A percentile compares a stretch with the other conserved stretches of the same genome.
Evolutionary conservation across 2,113 vertebrate species (phyloP).

Genomic region (Theropithecus gelada): DNA sequence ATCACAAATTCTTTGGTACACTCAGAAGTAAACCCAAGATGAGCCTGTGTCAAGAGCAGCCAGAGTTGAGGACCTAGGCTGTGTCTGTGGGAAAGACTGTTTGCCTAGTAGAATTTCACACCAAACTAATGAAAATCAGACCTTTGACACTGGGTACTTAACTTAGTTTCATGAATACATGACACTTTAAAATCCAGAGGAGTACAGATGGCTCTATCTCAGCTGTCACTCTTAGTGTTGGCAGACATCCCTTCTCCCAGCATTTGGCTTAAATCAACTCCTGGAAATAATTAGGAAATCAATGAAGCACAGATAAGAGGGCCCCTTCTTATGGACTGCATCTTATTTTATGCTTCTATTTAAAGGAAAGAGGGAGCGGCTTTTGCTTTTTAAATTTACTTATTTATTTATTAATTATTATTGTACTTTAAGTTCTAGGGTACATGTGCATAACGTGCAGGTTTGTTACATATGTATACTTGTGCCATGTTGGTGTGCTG

Average conservation of each 20-base stretch:
- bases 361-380: background rate
- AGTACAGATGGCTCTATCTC: background rate
- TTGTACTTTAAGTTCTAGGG: too few relatives aligned
- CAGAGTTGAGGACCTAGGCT: background rate
- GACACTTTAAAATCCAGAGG: background rate
- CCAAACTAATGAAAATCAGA: background rate
- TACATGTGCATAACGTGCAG: too few relatives aligned
- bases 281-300: background rate
- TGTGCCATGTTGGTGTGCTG: too few relatives aligned
- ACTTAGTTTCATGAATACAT: background rate
- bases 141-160: fast-evolving
- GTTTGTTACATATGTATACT: too few relatives aligned
- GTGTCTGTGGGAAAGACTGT: background rate
- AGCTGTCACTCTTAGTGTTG: background rate
- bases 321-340: background rate
- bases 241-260: too few relatives aligned
- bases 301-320: background rate
- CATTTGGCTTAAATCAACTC: background rate
- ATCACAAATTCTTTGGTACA: background rate
- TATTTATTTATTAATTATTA: too few relatives aligned
- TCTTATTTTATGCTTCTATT: background rate
- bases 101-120: background rate
- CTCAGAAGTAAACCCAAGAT: background rate
- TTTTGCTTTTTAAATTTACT: background rate
- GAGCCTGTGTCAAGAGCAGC: too few relatives aligned